Evolutionary conservation across 2,888 invertebrate genomes (phyloP).

Genomic region (Phymatocera aterrima): DNA sequence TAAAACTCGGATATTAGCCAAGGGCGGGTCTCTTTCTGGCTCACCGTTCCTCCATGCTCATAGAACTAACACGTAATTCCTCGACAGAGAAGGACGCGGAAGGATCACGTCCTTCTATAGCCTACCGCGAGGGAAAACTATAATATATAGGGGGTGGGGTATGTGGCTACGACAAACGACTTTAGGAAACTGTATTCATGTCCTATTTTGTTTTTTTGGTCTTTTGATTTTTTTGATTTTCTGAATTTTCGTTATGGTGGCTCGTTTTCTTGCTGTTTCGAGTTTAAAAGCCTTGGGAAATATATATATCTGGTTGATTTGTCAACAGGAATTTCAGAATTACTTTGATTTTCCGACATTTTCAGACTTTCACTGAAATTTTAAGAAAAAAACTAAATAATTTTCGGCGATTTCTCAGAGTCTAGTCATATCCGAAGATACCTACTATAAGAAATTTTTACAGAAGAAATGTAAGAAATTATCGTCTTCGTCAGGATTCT

Average conservation of each 20-base stretch:
- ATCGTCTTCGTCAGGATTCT: no score
- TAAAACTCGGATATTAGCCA: constrained; percentile 23
- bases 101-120: constrained; percentile 68
- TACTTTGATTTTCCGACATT: no score
- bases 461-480: no score
- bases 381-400: no score
- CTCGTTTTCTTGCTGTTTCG: no score
- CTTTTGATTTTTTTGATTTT: not conserved
- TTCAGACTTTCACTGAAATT: no score
- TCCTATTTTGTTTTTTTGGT: constrained; percentile 46
- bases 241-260: not conserved
- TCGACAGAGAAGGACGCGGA: constrained; percentile 55
- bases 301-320: no score
- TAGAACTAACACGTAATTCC: not conserved
- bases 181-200: constrained; percentile 72
- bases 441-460: no score
- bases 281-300: no score
- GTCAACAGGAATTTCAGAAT: no score
- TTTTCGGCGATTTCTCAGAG: no score
- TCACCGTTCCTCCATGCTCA: not conserved
- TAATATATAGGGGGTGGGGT: not conserved
- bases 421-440: no score
- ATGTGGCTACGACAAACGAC: constrained; percentile 63
- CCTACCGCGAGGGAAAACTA: constrained; percentile 32
- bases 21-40: not conserved